Percentiles rank a stretch among this genome's conserved stretches.
phyloP scores from a whole-genome alignment of 2,113 vertebrate species.

The Ammodytes dubius region DNA sequence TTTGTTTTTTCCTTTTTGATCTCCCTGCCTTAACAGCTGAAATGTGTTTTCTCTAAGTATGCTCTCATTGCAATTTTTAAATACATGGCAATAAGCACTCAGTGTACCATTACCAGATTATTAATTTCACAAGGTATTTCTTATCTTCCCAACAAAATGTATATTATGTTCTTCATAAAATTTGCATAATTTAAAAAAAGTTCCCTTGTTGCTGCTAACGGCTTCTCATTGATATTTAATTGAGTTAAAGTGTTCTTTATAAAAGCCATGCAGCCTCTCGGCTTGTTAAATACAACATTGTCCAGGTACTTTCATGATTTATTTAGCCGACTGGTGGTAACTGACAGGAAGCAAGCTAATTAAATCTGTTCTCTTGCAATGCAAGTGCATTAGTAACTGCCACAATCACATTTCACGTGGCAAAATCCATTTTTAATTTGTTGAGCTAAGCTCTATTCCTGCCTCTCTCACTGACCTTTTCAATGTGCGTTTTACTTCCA shows the following conservation, averaged over 20 bases:
- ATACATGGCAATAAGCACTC: background rate
- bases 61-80: background rate
- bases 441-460: slow-evolving; percentile 7
- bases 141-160: slow-evolving; percentile 18
- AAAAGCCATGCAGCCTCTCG: slow-evolving; percentile 28
- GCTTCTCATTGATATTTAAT: slow-evolving; percentile 9
- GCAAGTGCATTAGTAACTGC: background rate
- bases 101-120: slow-evolving; percentile 29
- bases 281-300: slow-evolving; percentile 19
- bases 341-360: slow-evolving; percentile 35
- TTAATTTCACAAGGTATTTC: background rate
- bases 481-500: background rate
- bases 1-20: background rate
- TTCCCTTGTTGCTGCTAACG: background rate
- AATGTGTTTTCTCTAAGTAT: slow-evolving; percentile 10
- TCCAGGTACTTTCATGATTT: slow-evolving; percentile 44
- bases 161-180: background rate
- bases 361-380: slow-evolving; percentile 32
- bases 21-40: background rate
- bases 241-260: slow-evolving; percentile 6
- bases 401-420: slow-evolving; percentile 15
- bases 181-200: background rate
- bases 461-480: slow-evolving; percentile 6
- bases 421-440: slow-evolving; percentile 23
- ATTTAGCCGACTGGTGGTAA: slow-evolving; percentile 38